A percentile compares a stretch with the other conserved stretches of the same genome.
phyloP scores from a whole-genome alignment of 2,888 invertebrate genomes.

The Ophioninae sp. region DNA sequence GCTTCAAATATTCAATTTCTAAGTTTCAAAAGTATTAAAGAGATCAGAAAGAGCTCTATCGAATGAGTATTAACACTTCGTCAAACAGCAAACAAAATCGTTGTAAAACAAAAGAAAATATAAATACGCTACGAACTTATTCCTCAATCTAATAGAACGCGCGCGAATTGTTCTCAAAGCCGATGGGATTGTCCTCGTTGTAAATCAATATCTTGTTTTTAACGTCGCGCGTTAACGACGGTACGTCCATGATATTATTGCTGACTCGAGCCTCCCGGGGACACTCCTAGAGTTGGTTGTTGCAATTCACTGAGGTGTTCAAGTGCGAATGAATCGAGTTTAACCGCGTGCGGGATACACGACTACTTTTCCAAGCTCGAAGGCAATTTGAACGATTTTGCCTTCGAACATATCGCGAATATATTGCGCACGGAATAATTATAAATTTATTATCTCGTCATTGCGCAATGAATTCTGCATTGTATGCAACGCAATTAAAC shows the following conservation, averaged over 20 bases:
- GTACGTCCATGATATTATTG: conserved; percentile 72
- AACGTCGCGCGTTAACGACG: conserved; percentile 65
- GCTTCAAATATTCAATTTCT: too few relatives aligned
- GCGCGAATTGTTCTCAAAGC: conserved; percentile 46
- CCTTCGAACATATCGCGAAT: conserved; percentile 42
- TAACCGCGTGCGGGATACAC: not conserved
- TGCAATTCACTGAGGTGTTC: conserved; percentile 22
- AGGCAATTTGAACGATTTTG: conserved; percentile 49
- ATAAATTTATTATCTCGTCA: conserved; percentile 52
- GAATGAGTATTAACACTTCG: too few relatives aligned
- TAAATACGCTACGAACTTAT: too few relatives aligned
- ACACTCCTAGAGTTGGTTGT: conserved; percentile 69
- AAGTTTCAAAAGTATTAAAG: too few relatives aligned
- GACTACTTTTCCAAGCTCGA: conserved; percentile 39
- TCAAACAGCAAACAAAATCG: too few relatives aligned
- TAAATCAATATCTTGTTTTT: conserved; percentile 72
- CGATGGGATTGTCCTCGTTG: conserved; percentile 56
- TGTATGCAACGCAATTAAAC: conserved; percentile 12
- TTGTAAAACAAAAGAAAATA: too few relatives aligned
- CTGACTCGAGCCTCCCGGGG: conserved; percentile 61
- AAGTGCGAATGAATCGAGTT: conserved; percentile 25
- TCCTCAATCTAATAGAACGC: too few relatives aligned
- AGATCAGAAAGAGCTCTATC: too few relatives aligned
- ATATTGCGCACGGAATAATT: conserved; percentile 53
- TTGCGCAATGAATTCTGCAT: conserved; percentile 55